These are phyloP conservation scores for Ia io DNA, from an alignment of 2,113 vertebrate species.

Conservation along the genomic window DNA sequence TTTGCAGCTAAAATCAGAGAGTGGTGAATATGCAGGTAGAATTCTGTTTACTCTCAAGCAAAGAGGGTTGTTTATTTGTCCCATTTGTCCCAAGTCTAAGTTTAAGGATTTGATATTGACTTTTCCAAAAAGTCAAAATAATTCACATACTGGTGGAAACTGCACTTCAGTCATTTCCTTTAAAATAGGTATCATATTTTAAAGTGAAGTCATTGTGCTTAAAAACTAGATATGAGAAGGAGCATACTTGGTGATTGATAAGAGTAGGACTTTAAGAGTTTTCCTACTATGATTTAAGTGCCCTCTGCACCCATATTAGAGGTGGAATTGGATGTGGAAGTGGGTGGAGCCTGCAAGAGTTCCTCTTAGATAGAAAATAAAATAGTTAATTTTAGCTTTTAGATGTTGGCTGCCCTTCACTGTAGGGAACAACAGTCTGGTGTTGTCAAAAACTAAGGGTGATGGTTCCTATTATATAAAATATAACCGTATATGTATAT, in stretches of 20 bases:
- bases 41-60: constrained; percentile 45
- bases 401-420: background rate
- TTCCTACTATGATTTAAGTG: constrained; percentile 55
- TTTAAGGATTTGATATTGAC: constrained; percentile 78
- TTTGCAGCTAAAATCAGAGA: constrained; percentile 70
- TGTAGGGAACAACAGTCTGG: background rate
- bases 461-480: background rate
- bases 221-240: constrained; percentile 52
- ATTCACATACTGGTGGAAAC: constrained; percentile 81
- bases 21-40: constrained; percentile 54
- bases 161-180: constrained; percentile 65
- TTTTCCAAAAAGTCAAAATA: constrained; percentile 78
- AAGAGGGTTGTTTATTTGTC: constrained; percentile 62
- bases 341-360: background rate
- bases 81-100: constrained; percentile 65
- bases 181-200: constrained; percentile 76
- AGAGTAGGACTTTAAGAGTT: constrained; percentile 48
- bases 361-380: background rate
- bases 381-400: background rate
- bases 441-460: background rate
- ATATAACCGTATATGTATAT: background rate
- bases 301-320: constrained; percentile 23
- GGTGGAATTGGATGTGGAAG: background rate
- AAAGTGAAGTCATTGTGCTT: constrained; percentile 56
- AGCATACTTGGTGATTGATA: constrained; percentile 20